Percentiles rank a stretch among this genome's conserved stretches.
phyloP scores from a whole-genome alignment of 2,888 invertebrate genomes.

The Linnaemya vulpina region DNA sequence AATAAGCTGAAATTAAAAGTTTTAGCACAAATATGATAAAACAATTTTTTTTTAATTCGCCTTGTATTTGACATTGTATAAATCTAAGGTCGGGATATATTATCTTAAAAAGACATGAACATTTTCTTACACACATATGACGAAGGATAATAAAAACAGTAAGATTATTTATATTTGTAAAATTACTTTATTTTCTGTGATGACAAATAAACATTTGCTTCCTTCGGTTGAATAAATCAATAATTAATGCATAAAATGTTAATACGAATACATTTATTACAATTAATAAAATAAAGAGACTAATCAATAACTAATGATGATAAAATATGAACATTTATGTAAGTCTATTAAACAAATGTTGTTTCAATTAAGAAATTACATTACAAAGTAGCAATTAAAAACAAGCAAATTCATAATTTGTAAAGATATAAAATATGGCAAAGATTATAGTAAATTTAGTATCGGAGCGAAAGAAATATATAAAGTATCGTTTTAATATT shows the following conservation, averaged over 20 bases:
- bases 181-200: slow-evolving; percentile 46
- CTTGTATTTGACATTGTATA: no score
- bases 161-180: slow-evolving; percentile 37
- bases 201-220: slow-evolving; percentile 48
- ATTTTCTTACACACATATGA: no score
- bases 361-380: neutral
- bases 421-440: slow-evolving; percentile 58
- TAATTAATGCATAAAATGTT: slow-evolving; percentile 61
- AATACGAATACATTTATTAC: slow-evolving; percentile 57
- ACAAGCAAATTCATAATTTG: slow-evolving; percentile 31
- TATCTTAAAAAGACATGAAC: no score
- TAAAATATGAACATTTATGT: slow-evolving; percentile 40
- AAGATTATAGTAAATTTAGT: slow-evolving; percentile 40
- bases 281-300: slow-evolving; percentile 45
- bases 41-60: no score
- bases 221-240: slow-evolving; percentile 48
- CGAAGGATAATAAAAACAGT: neutral
- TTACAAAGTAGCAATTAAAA: slow-evolving; percentile 30
- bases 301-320: slow-evolving; percentile 50
- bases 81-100: no score
- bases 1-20: no score
- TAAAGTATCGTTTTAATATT: slow-evolving; percentile 36
- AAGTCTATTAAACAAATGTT: neutral
- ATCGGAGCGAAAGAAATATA: slow-evolving; percentile 33
- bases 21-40: no score